Conservation (phyloP, 1,140 invertebrate genomes). For the Propsilocerus akamusi region DNA sequence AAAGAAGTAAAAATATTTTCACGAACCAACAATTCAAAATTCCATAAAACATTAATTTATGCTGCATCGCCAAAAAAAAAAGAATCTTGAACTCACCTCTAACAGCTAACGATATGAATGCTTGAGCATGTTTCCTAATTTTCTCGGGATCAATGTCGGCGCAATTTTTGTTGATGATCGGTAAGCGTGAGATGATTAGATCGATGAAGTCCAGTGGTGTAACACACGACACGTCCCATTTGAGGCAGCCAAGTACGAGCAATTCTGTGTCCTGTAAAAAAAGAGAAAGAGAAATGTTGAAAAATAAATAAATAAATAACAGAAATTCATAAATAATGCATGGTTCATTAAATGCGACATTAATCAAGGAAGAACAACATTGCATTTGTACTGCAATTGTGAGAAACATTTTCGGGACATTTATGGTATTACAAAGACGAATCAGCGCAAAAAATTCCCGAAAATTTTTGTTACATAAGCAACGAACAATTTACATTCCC, state of each 20-base stretch:
- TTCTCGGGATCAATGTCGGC: constrained; percentile 29
- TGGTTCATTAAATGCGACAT: constrained; percentile 2
- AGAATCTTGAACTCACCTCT: constrained; percentile 35
- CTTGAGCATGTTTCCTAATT: constrained; percentile 45
- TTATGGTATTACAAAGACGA: neutral
- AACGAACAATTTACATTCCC: too few species aligned
- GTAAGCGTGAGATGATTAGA: constrained; percentile 25
- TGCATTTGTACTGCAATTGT: neutral
- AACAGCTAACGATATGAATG: constrained; percentile 51
- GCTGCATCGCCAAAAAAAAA: neutral
- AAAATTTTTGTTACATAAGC: too few species aligned
- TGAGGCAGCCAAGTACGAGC: constrained; percentile 46
- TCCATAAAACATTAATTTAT: too few species aligned
- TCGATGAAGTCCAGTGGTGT: constrained; percentile 57
- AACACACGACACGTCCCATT: constrained; percentile 60
- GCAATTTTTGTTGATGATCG: constrained; percentile 13
- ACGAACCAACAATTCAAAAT: too few species aligned
- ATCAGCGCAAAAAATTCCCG: too few species aligned
- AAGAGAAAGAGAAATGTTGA: constrained; percentile 11
- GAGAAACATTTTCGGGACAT: neutral
- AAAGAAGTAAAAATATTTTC: too few species aligned
- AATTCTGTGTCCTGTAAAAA: constrained; percentile 56
- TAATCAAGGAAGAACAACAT: neutral
- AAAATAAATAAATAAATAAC: neutral
- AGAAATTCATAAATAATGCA: constrained; percentile 2